Conservation (phyloP, 2,797 vertebrate species). For the Toxotes lorentzi region DNA sequence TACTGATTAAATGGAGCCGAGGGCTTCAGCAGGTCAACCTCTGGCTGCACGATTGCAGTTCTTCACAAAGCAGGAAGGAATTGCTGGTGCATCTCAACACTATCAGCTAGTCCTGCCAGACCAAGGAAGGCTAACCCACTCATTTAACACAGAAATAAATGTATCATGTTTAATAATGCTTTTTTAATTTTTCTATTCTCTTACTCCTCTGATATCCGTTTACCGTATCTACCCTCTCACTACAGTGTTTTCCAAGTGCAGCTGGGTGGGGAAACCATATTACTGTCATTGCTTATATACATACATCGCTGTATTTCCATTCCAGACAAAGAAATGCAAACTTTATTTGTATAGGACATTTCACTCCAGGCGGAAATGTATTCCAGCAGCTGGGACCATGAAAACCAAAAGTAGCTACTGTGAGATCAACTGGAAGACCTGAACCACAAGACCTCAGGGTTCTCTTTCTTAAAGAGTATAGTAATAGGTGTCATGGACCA, state of each 20-base stretch:
- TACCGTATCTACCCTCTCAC: background rate
- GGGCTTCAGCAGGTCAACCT: slow-evolving; percentile 31
- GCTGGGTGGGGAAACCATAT: background rate
- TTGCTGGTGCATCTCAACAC: slow-evolving; percentile 7
- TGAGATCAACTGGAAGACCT: background rate
- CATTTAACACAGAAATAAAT: background rate
- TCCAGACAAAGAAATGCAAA: background rate
- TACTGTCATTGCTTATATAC: background rate
- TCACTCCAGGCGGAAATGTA: background rate
- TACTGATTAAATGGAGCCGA: slow-evolving; percentile 28
- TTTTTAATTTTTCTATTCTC: background rate
- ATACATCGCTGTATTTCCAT: background rate
- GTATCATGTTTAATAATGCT: background rate
- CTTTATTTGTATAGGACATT: background rate
- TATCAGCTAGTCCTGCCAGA: slow-evolving; percentile 10
- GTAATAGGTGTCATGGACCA: background rate
- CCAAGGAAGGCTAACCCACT: background rate
- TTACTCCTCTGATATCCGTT: background rate
- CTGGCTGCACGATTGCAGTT: slow-evolving; percentile 4
- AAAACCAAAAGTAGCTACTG: background rate
- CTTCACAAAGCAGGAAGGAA: slow-evolving; percentile 10
- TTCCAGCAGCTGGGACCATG: background rate
- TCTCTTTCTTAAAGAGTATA: background rate
- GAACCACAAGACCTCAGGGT: background rate
- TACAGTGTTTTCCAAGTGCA: background rate